phyloP scores from a whole-genome alignment of 2,797 vertebrate genomes.

The Phoebastria nigripes region DNA sequence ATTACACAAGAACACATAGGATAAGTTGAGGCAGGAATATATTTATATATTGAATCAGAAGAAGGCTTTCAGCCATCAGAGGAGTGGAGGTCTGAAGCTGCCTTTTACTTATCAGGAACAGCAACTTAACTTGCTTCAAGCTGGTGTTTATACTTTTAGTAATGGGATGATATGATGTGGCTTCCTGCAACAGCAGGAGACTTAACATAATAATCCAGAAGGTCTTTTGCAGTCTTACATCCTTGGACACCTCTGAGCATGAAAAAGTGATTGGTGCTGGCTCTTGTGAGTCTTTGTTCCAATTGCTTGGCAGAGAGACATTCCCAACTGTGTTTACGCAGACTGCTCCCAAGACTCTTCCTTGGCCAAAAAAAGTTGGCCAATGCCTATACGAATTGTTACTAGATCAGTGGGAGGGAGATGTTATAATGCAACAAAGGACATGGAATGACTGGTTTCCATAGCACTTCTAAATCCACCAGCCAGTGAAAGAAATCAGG shows the following conservation, averaged over 20 bases:
- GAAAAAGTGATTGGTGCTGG: not conserved
- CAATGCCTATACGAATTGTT: not conserved
- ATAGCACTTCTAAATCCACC: not conserved
- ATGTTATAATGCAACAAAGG: not conserved
- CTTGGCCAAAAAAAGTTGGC: not conserved
- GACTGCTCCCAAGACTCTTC: not conserved
- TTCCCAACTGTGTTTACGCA: not conserved
- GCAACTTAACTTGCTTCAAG: not conserved
- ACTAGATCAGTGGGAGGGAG: not conserved
- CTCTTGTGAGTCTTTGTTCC: not conserved
- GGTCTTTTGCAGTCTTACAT: not conserved
- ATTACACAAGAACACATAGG: not conserved
- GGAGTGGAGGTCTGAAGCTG: not conserved
- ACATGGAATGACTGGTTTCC: not conserved
- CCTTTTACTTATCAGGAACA: not conserved
- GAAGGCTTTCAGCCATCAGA: not conserved
- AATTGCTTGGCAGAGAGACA: not conserved
- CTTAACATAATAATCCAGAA: not conserved
- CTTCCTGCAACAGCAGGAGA: not conserved
- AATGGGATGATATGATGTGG: not conserved
- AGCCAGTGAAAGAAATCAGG: not conserved
- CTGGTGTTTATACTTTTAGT: not conserved
- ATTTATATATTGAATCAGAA: not conserved
- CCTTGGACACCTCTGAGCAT: not conserved
- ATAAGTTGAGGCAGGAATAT: not conserved